A percentile compares a stretch with the other conserved stretches of the same genome.
These are phyloP conservation scores for Tanaodytes sp. DNA, from an alignment of 2,888 invertebrate species.

Conservation along the genomic window DNA sequence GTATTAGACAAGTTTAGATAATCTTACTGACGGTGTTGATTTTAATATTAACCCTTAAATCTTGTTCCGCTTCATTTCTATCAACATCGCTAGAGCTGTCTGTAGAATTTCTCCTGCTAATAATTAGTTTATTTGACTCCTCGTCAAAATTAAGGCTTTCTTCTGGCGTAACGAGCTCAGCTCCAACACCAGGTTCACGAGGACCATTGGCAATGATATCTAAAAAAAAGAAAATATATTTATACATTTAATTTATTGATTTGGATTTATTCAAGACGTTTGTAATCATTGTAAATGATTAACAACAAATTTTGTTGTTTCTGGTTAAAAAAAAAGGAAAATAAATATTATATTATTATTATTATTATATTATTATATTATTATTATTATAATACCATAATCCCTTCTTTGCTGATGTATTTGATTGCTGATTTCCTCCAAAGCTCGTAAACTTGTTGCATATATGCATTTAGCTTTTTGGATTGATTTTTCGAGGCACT, in stretches of 20 bases:
- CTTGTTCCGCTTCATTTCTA: constrained; percentile 61
- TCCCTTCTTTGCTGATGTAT: constrained; percentile 83
- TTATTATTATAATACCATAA: constrained; percentile 74
- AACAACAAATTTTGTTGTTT: no score
- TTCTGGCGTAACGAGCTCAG: constrained; percentile 74
- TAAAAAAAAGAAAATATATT: constrained; percentile 36
- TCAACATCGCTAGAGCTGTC: constrained; percentile 62
- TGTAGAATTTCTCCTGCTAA: constrained; percentile 63
- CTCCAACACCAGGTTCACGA: constrained; percentile 79
- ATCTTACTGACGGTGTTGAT: no score
- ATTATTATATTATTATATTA: no score
- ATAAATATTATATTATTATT: no score
- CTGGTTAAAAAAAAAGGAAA: no score
- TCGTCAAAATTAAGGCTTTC: constrained; percentile 64
- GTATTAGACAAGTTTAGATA: no score
- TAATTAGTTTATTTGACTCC: constrained; percentile 62
- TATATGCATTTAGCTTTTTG: constrained; percentile 86
- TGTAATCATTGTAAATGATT: no score
- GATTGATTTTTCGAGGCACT: constrained; percentile 85
- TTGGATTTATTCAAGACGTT: no score
- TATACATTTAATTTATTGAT: no score
- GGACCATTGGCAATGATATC: constrained; percentile 74
- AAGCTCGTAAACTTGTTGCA: constrained; percentile 84
- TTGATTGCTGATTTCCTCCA: constrained; percentile 94
- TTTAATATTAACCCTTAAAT: constrained; percentile 69